A percentile compares a stretch with the other conserved stretches of the same genome.
These are phyloP conservation scores for Aurelia aurita complex sp. Pacific DNA, from an alignment of 30 jellyfish, hydroid and myxozoan species.

Conservation along the genomic window DNA sequence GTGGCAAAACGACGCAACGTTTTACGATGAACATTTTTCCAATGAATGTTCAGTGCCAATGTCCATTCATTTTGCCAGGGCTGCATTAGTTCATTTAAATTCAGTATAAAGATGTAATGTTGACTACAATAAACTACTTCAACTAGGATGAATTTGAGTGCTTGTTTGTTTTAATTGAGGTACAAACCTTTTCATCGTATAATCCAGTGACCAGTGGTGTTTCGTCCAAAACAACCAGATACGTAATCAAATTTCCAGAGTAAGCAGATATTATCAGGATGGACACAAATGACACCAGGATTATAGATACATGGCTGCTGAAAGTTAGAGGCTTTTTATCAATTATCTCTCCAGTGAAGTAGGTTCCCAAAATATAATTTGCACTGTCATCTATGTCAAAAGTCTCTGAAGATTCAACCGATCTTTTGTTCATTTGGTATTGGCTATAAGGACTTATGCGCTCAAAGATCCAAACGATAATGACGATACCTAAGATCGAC, in stretches of 20 bases:
- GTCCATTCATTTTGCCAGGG: no score
- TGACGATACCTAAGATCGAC: constrained; percentile 6
- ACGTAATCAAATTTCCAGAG: constrained; percentile 65
- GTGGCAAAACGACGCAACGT: no score
- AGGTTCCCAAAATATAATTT: constrained; percentile 56
- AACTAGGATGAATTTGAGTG: no score
- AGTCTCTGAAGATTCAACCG: not conserved
- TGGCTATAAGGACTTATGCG: constrained; percentile 33
- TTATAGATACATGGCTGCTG: constrained; percentile 40
- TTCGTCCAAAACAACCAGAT: constrained; percentile 54
- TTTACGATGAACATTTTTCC: no score
- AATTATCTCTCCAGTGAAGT: constrained; percentile 67
- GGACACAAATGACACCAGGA: constrained; percentile 38
- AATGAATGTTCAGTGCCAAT: no score
- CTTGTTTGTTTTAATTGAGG: no score
- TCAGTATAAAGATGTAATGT: no score
- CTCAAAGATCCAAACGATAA: constrained; percentile 41
- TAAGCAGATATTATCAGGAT: constrained; percentile 53
- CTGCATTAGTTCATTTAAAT: no score
- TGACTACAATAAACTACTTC: no score
- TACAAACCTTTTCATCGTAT: constrained; percentile 45
- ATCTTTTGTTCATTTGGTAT: constrained; percentile 9
- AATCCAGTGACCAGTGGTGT: constrained; percentile 37
- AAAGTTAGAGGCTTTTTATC: constrained; percentile 60
- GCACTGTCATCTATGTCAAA: constrained; percentile 60